Evolutionary conservation across 2,113 vertebrate genomes (phyloP), one percentile per base, ranked within the genome.

Genomic region (Mastomys natalensis): DNA sequence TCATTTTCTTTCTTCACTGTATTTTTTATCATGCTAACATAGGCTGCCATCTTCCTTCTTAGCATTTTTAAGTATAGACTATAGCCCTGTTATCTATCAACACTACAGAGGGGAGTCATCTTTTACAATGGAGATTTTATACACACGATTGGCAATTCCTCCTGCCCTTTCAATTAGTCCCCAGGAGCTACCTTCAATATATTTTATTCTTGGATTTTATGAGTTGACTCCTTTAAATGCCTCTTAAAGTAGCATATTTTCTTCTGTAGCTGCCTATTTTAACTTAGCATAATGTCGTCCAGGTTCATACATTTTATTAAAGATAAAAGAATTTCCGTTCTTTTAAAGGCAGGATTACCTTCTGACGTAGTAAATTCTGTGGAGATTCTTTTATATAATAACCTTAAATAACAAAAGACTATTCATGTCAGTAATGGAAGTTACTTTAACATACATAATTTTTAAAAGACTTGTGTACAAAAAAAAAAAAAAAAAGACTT

Each of bases 401-500:
- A 78, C 45, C 82, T 84, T 86, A 92, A 96, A 45, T 76, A 82
- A 43, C 87, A 51, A 95, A 91, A 92, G 19, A 72, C 70, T 95
- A 92, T 64, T 93, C 12, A 62, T 66, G 22, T 53, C 34, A 37
- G 81, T 78, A 43, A 40, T 74, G 58, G 3, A 91, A 94, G 21
- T 93, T 70, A 89, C 4, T 66, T 93, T 87, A 66, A 93, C 90
- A 95, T 84, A 94, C 87, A 92, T 87, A 68, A 78, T 53, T 91
- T 92, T 84, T n/a, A 11, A 78, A 87, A 95, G 29, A 9, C 64
- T 60, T 29, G 2, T 17, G 24, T 43, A 51, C n/a, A 62, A n/a
- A n/a, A n/a, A n/a, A n/a, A n/a, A n/a, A n/a, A n/a, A n/a, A n/a
- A n/a, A 11, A 78, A 87, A 95, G 29, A 9, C 64, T 60, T 29